phyloP scores from a whole-genome alignment of 2,888 invertebrate genomes.

The Allacma fusca region DNA sequence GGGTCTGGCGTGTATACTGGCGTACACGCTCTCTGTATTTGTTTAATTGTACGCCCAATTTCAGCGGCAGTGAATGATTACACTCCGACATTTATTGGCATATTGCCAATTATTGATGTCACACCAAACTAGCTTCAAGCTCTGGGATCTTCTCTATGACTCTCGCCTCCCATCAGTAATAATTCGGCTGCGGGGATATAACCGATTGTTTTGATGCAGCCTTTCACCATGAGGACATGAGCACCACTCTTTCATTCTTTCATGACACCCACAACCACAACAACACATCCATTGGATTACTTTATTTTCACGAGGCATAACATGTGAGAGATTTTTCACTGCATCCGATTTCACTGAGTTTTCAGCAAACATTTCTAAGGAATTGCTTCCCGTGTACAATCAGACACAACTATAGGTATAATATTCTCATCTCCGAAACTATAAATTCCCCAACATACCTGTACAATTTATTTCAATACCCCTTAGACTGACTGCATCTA shows the following conservation, averaged over 20 bases:
- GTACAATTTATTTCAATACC: too few species aligned
- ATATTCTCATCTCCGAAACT: too few species aligned
- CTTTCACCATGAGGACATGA: neutral
- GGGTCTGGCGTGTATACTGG: neutral
- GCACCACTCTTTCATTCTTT: neutral
- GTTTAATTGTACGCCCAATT: constrained; percentile 39
- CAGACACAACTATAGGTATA: too few species aligned
- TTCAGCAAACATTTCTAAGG: neutral
- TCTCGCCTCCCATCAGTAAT: neutral
- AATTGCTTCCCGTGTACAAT: too few species aligned
- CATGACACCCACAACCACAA: neutral
- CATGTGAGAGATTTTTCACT: constrained; percentile 4
- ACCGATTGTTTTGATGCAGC: neutral
- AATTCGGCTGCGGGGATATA: too few species aligned
- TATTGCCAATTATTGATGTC: constrained; percentile 31
- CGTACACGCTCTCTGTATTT: constrained; percentile 15
- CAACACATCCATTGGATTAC: too few species aligned
- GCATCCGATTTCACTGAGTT: neutral
- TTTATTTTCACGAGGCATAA: constrained; percentile 1
- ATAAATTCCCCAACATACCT: too few species aligned
- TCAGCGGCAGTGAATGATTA: constrained; percentile 38
- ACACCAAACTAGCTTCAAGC: neutral
- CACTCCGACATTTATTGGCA: constrained; percentile 41
- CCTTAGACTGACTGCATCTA: too few species aligned
- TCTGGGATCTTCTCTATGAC: neutral